Conservation (phyloP, 2,113 vertebrate genomes). For the Oreochromis niloticus region DNA sequence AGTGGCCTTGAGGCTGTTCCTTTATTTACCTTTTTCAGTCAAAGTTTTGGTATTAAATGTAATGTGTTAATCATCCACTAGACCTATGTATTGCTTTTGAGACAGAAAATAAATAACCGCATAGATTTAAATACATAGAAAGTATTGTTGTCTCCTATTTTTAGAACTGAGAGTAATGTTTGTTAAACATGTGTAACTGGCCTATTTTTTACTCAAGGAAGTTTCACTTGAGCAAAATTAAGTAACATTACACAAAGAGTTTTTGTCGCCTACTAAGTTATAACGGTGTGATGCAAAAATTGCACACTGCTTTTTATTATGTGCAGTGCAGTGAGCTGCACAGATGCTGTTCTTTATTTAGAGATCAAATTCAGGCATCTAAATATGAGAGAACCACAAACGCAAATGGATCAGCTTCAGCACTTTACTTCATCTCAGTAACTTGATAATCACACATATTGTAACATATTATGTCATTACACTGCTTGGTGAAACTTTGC, state of each 20-base stretch:
- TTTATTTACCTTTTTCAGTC: neutral
- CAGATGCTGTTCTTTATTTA: accelerated
- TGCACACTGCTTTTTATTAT: neutral
- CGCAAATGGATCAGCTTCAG: neutral
- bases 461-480: neutral
- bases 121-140: neutral
- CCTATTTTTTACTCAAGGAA: accelerated
- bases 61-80: neutral
- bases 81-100: accelerated
- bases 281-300: neutral
- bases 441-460: neutral
- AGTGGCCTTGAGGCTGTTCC: neutral
- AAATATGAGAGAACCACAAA: neutral
- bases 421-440: neutral
- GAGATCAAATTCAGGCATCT: neutral
- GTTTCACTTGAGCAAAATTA: neutral
- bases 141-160: neutral
- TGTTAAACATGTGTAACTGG: neutral
- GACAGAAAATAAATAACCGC: neutral
- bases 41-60: neutral
- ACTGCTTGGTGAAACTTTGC: neutral
- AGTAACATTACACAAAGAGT: neutral
- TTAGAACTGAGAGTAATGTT: neutral
- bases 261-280: neutral
- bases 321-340: neutral